These are phyloP conservation scores for Mechanitis mazaeus DNA, from an alignment of 2,888 invertebrate species.

Conservation along the genomic window DNA sequence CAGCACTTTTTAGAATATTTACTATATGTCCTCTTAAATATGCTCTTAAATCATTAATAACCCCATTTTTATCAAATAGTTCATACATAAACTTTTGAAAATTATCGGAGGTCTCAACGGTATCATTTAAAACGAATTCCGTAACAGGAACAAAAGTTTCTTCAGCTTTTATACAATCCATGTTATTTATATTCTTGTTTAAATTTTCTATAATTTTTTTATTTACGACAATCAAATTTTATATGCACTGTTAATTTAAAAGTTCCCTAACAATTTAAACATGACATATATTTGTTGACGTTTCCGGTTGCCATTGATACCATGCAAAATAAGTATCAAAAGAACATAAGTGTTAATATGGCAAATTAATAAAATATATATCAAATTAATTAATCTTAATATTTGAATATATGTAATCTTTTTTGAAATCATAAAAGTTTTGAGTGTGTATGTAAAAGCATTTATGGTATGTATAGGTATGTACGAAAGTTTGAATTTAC, in stretches of 20 bases:
- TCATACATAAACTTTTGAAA: slow-evolving; percentile 76
- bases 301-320: slow-evolving; percentile 43
- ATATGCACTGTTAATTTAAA: slow-evolving; percentile 55
- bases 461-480: not conserved
- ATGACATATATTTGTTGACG: slow-evolving; percentile 47
- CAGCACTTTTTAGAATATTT: slow-evolving; percentile 70
- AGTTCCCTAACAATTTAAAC: slow-evolving; percentile 52
- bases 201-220: slow-evolving; percentile 13
- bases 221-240: slow-evolving; percentile 28
- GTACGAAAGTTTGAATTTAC: not conserved
- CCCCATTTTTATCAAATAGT: slow-evolving; percentile 78
- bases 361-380: no score
- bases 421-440: no score
- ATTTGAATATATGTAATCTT: no score
- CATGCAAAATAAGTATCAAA: slow-evolving; percentile 12
- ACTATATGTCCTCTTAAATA: slow-evolving; percentile 78
- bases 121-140: slow-evolving; percentile 32
- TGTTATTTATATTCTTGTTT: slow-evolving; percentile 31
- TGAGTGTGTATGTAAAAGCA: no score
- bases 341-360: no score
- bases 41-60: slow-evolving; percentile 75
- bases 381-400: no score
- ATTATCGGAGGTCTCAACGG: slow-evolving; percentile 56
- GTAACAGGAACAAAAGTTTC: slow-evolving; percentile 24
- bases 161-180: slow-evolving; percentile 39